Evolutionary conservation across 2,888 invertebrate species (phyloP), one percentile per base, ranked within the genome.

Genomic region (Heliconius charithonia): DNA sequence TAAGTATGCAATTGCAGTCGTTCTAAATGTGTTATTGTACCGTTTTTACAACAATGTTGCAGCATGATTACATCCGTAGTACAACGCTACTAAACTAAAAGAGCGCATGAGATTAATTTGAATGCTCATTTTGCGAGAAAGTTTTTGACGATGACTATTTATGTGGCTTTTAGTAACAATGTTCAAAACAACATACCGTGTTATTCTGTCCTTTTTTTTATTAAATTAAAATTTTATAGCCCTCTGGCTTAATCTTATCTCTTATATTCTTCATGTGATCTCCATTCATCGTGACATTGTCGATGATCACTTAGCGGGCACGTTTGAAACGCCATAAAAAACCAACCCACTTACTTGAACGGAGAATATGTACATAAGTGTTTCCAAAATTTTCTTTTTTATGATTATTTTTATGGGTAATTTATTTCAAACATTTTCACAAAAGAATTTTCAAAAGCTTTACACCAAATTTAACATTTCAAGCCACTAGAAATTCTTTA

Each of bases 71-170:
- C 69, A 41, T 69, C 45, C 41, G 69, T 45, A 69, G 16, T 69
- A 41, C 69, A 45, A 45, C 25, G 25, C 25, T 25, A 69, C 69
- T 69, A 45, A 69, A 69, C 69, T 41, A 45, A 69, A 45, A 69
- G 41, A 69, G 41, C 69, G 69, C 41, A 69, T 41, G 69, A 41
- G 69, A 69, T 69, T 69, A 69, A 69, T 69, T 69, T 69, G 41
- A 69, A 69, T 41, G 69, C 41, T 69, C 69, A 45, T 69, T 69
- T 69, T 45, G 69, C 45, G 41, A 45, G 41, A 25, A 67, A 41
- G 25, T 25, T 69, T 69, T 45, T 69, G 16, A 69, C 41, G n/a
- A 16, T 69, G 25, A 69, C 25, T 69, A n/a, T 69, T 25, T 41
- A 29, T 69, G 69, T 25, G 45, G 69, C 25, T 69, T 69, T 69